Conservation (phyloP, 2,113 vertebrate genomes). For the Chroicocephalus ridibundus region DNA sequence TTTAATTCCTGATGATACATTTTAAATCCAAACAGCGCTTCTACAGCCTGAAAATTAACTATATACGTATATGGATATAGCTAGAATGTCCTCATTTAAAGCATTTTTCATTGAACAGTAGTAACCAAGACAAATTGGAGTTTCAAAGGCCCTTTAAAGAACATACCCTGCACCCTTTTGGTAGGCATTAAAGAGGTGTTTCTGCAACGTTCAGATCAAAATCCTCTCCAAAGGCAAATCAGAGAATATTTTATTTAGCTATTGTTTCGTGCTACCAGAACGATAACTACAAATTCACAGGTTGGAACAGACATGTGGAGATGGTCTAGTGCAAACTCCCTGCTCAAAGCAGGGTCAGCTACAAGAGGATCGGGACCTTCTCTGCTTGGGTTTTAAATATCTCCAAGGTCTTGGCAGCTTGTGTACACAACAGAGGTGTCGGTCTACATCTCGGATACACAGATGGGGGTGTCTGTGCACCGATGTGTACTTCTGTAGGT, state of each 20-base stretch:
- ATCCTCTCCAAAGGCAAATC: neutral
- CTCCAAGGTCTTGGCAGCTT: neutral
- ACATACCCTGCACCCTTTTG: neutral
- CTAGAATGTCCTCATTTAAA: neutral
- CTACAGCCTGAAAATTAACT: conserved; percentile 18
- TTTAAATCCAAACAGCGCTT: conserved; percentile 17
- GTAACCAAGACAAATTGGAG: neutral
- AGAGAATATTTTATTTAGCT: neutral
- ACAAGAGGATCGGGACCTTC: neutral
- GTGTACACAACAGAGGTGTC: neutral
- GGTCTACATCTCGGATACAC: neutral
- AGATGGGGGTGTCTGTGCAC: neutral
- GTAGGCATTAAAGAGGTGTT: neutral
- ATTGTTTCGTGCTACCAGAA: neutral
- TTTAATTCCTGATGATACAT: conserved; percentile 39
- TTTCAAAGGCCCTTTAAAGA: neutral
- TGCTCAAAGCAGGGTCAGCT: neutral
- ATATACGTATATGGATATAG: neutral
- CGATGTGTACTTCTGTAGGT: neutral
- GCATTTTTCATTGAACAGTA: neutral
- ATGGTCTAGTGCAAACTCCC: neutral
- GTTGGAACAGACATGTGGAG: neutral
- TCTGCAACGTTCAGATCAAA: neutral
- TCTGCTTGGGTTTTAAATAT: neutral
- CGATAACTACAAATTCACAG: neutral